Percentiles rank a stretch among this genome's conserved stretches.
These are phyloP conservation scores for Euglossa dilemma DNA, from an alignment of 1,140 invertebrate genomes.

Conservation along the genomic window DNA sequence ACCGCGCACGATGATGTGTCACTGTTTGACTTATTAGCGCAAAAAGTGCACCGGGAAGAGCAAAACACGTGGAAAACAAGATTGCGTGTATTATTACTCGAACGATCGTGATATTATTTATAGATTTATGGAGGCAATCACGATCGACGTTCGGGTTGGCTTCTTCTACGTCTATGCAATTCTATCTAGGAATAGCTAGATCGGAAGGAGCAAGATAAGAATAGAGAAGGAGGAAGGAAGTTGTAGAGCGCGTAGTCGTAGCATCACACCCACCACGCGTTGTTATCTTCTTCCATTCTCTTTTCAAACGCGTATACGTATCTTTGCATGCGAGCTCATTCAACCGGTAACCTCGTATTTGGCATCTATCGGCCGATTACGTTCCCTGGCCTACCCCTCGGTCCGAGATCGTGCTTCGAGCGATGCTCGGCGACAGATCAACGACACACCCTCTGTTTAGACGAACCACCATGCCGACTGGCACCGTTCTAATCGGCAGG, in stretches of 20 bases:
- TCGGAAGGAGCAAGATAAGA: not conserved
- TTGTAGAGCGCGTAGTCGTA: not conserved
- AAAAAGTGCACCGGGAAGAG: slow-evolving; percentile 60
- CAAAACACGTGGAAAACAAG: not conserved
- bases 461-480: not conserved
- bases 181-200: not conserved
- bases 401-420: not conserved
- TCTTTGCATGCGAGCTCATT: not conserved
- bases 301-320: not conserved
- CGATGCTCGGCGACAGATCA: not conserved
- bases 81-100: not conserved
- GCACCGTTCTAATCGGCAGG: not conserved
- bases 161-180: not conserved
- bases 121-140: not conserved
- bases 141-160: no score
- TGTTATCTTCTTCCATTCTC: slow-evolving; percentile 14
- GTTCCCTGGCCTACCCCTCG: no score
- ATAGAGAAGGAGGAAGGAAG: slow-evolving; percentile 8
- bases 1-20: slow-evolving; percentile 50
- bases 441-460: slow-evolving; percentile 5
- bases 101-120: not conserved
- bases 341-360: not conserved
- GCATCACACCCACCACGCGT: slow-evolving; percentile 12
- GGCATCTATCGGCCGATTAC: not conserved
- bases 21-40: slow-evolving; percentile 66